phyloP scores from a whole-genome alignment of 2,797 vertebrate species.

The Spinibarbus caldwelli region DNA sequence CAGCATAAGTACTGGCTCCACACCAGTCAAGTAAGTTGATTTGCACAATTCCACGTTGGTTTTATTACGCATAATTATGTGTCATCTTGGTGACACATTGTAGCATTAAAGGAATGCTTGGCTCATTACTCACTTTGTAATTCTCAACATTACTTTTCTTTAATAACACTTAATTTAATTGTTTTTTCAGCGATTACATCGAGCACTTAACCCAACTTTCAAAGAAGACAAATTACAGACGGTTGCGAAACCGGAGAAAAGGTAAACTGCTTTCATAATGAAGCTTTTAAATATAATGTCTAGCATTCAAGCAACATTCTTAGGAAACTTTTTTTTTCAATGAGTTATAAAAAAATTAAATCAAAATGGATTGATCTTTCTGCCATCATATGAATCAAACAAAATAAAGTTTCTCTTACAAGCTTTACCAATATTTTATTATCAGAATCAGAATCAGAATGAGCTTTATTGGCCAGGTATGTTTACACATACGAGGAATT shows the following conservation, averaged over 20 bases:
- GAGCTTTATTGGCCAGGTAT: no score
- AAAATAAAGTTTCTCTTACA: not conserved
- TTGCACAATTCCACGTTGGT: not conserved
- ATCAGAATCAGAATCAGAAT: no score
- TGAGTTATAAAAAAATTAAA: not conserved
- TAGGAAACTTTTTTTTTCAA: not conserved
- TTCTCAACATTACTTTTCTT: conserved; percentile 44
- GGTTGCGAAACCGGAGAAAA: conserved; percentile 86
- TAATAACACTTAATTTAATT: conserved; percentile 51
- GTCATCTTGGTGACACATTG: conserved; percentile 12
- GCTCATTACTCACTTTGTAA: conserved; percentile 28
- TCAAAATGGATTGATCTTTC: not conserved
- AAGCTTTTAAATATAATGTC: not conserved
- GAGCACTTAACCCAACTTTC: conserved; percentile 92
- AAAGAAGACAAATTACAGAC: conserved; percentile 88
- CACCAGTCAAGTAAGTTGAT: conserved; percentile 90
- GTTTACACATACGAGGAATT: no score
- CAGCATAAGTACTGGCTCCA: conserved; percentile 96
- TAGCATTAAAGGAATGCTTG: conserved; percentile 5
- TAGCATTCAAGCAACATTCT: not conserved
- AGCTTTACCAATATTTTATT: not conserved
- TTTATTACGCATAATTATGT: conserved; percentile 28
- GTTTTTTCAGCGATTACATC: conserved; percentile 89
- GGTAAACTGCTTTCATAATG: conserved; percentile 74
- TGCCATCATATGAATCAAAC: not conserved